A percentile compares a stretch with the other conserved stretches of the same genome.
Evolutionary conservation across 2,113 vertebrate species (phyloP).

Genomic region (Callorhinus ursinus): DNA sequence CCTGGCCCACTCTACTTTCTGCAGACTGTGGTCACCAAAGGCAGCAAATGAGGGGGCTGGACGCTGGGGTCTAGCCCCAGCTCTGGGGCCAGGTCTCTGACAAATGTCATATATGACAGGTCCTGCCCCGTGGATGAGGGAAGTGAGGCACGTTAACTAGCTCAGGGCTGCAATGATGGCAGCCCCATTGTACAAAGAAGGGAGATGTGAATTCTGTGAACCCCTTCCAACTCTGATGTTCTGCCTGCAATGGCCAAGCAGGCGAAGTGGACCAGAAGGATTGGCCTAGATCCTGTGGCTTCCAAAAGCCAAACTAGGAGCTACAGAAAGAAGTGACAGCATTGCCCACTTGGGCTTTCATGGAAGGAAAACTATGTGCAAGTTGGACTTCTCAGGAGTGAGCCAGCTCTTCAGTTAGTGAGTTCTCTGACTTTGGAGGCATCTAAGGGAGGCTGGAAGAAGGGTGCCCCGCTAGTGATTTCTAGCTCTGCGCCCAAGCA

Average conservation of each 20-base stretch:
- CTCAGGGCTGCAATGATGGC: too few relatives aligned
- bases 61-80: neutral
- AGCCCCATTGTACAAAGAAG: fast-evolving
- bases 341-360: neutral
- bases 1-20: neutral
- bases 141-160: neutral
- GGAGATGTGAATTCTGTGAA: fast-evolving
- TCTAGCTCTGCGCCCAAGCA: neutral
- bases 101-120: fast-evolving
- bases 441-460: neutral
- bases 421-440: neutral
- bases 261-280: neutral
- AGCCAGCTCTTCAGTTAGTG: neutral
- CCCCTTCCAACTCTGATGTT: too few relatives aligned
- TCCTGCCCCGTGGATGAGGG: fast-evolving
- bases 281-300: neutral
- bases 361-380: neutral
- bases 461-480: neutral
- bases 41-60: neutral
- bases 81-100: neutral
- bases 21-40: neutral
- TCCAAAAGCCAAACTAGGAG: neutral
- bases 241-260: neutral
- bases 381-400: neutral
- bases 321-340: neutral